A percentile compares a stretch with the other conserved stretches of the same genome.
Conservation (phyloP, 2,113 vertebrate species). For the Perca schrenkii region DNA sequence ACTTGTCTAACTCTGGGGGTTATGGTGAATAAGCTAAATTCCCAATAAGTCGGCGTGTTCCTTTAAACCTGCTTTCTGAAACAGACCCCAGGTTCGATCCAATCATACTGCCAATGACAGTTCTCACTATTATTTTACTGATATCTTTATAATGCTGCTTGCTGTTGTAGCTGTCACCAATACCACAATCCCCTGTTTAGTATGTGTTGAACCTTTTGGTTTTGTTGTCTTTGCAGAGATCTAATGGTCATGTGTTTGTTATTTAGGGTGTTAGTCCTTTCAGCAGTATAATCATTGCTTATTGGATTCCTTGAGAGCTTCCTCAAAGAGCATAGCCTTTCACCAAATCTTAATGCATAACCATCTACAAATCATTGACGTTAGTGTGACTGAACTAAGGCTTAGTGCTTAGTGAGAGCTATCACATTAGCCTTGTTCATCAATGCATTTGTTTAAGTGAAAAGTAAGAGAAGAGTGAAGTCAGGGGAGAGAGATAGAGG, state of each 20-base stretch:
- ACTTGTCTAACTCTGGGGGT: too few species aligned
- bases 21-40: too few species aligned
- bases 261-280: background rate
- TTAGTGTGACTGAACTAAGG: constrained; percentile 28
- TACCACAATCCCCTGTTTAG: background rate
- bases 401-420: constrained; percentile 15
- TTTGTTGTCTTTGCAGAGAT: background rate
- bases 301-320: background rate
- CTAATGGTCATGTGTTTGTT: background rate
- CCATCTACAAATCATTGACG: constrained; percentile 2
- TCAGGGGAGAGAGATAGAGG: background rate
- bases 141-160: background rate
- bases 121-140: background rate
- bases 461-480: constrained; percentile 1
- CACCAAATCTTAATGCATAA: background rate
- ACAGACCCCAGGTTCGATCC: background rate
- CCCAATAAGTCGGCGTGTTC: too few species aligned
- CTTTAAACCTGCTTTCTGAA: too few species aligned
- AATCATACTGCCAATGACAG: background rate
- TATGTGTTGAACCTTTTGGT: background rate
- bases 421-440: constrained; percentile 24
- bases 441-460: constrained; percentile 19
- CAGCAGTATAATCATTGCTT: background rate
- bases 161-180: background rate
- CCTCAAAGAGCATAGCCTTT: constrained; percentile 1